Evolutionary conservation across 64 coral and sea anemone species (phyloP).

Genomic region (Actinia equina): DNA sequence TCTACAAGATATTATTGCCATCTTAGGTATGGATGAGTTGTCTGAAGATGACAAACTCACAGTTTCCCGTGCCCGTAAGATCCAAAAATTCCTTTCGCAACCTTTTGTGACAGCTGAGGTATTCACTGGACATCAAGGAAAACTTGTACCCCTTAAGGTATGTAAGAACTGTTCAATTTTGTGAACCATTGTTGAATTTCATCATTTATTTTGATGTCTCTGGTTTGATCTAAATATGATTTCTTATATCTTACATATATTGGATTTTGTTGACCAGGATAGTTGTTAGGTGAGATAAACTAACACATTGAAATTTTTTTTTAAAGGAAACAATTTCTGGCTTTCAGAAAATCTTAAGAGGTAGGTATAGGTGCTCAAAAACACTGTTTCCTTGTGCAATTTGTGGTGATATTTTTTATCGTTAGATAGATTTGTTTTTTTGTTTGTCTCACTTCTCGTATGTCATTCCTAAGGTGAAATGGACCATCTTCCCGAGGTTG

Average conservation of each 20-base stretch:
- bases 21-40: constrained; percentile 98
- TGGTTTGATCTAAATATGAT: no score
- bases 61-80: constrained; percentile 89
- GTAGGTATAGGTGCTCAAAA: constrained; percentile 33
- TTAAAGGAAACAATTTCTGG: constrained; percentile 86
- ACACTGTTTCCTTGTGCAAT: neutral
- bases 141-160: constrained; percentile 91
- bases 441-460: neutral
- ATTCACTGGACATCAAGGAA: constrained; percentile 92
- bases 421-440: neutral
- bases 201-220: no score
- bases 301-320: neutral
- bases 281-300: neutral
- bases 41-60: constrained; percentile 98
- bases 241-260: neutral
- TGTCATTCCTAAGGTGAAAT: constrained; percentile 66
- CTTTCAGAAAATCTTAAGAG: constrained; percentile 93
- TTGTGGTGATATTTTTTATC: neutral
- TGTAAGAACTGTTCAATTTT: neutral
- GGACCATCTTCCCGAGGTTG: constrained; percentile 98
- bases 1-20: constrained; percentile 97
- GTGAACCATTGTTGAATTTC: neutral
- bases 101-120: constrained; percentile 95
- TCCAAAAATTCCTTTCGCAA: constrained; percentile 97
- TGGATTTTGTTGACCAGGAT: neutral